Conservation (phyloP, 2,797 vertebrate genomes). For the Onychomys torridus region DNA sequence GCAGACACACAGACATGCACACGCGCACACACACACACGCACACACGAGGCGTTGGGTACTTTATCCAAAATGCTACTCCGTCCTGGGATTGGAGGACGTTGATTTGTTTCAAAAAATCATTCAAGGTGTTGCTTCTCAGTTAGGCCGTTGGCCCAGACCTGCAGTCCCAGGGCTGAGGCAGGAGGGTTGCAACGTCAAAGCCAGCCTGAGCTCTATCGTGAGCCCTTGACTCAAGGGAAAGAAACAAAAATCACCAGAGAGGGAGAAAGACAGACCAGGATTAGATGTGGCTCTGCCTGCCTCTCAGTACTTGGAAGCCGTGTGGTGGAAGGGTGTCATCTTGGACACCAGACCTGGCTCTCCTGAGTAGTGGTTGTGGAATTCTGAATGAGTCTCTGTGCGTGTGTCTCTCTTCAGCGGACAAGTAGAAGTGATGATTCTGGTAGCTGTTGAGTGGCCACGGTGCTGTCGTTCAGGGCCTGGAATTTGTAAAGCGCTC, state of each 20-base stretch:
- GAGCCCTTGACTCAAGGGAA: neutral
- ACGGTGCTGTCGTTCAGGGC: neutral
- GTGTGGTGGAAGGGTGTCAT: too few relatives aligned
- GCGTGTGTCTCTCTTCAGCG: neutral
- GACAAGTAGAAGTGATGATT: neutral
- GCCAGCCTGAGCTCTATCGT: neutral
- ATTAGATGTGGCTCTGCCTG: neutral
- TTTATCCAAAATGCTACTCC: neutral
- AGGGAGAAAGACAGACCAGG: neutral
- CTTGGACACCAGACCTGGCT: rapidly evolving
- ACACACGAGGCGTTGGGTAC: neutral
- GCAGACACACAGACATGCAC: neutral
- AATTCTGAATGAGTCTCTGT: neutral
- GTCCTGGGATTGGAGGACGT: neutral
- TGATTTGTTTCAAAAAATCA: neutral
- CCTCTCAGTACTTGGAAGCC: neutral
- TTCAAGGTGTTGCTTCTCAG: neutral
- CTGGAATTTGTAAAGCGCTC: neutral
- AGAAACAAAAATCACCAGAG: neutral
- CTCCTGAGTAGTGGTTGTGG: neutral
- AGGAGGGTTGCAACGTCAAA: neutral
- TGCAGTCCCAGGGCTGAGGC: neutral
- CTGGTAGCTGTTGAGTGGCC: neutral
- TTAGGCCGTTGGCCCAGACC: neutral
- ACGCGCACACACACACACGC: too few relatives aligned